Evolutionary conservation across 2,797 vertebrate species (phyloP), one percentile per base, ranked within the genome.

Genomic region (Protosalanx chinensis): DNA sequence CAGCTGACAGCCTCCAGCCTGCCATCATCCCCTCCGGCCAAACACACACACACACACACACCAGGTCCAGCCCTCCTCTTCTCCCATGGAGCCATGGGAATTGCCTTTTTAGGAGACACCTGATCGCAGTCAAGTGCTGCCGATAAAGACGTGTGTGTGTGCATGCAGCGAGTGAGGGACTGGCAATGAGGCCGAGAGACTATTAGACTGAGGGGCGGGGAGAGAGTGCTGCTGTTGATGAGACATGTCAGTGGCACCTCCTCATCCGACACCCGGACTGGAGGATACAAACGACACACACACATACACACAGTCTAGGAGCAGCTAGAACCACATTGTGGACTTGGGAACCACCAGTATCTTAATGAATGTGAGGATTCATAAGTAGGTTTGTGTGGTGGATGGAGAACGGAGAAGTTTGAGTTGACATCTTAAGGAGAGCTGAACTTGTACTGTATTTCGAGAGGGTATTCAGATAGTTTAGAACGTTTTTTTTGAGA

Each of bases 81-180:
- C 59, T 64, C 78, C 76, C 76, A 58, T 69, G 73, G 85, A 81
- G 82, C 85, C 79, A 61, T 74, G 75, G 85, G 86, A 83, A 89
- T 93, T 92, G 84, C 93, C 93, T 93, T 93, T 93, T 94, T 93
- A 92, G 93, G 93, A 91, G 88, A 89, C 86, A 89, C 89, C 89
- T 92, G 86, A 90, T 87, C 82, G 65, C 81, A 68, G 86, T 74
- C 77, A 72, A 79, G 77, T 71, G 64, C n/a, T 72, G 65, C 81
- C 86, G 91, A 93, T 91, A 91, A 89, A 70, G 72, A 49, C 5
- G 59, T 83, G 70, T 70, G 68, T 68, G 27, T 64, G 57, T 58
- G 57, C 20, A 49, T 72, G 27, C 51, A 57, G 49, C 32, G 66
- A 46, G 41, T 23, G 56, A 72, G 56, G 6, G 67, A 49, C 58